Percentiles rank a stretch among this genome's conserved stretches.
Evolutionary conservation across 1,140 invertebrate genomes (phyloP).

Genomic region (Paraescarpia echinospica): DNA sequence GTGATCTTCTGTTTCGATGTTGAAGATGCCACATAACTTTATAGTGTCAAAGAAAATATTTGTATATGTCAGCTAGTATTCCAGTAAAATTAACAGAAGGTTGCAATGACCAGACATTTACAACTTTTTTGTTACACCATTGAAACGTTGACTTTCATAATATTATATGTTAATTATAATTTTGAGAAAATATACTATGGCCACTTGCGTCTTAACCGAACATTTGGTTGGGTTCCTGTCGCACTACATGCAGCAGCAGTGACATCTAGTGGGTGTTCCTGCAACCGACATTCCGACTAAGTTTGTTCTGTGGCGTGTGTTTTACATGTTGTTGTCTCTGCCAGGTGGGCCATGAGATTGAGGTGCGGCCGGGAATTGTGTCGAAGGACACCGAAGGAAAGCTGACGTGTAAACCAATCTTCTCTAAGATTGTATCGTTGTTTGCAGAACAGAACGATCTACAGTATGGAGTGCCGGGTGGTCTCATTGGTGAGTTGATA

Average conservation of each 20-base stretch:
- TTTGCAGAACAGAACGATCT: constrained; percentile 98
- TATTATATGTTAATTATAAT: too few species aligned
- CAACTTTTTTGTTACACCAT: neutral
- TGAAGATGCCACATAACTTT: neutral
- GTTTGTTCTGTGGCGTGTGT: constrained; percentile 12
- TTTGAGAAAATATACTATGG: too few species aligned
- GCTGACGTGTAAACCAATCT: constrained; percentile 93
- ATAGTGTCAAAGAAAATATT: neutral
- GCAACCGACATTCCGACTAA: neutral
- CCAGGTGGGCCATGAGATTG: constrained; percentile 81
- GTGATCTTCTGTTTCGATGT: too few species aligned
- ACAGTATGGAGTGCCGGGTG: constrained; percentile 97
- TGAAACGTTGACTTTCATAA: too few species aligned
- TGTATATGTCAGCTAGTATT: neutral
- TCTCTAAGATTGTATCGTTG: constrained; percentile 95
- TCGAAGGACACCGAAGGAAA: constrained; percentile 95
- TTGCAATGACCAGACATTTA: neutral
- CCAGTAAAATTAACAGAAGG: neutral
- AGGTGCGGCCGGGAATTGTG: constrained; percentile 90
- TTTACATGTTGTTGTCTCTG: constrained; percentile 23
- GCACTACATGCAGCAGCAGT: too few species aligned
- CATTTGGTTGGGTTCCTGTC: too few species aligned
- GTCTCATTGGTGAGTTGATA: constrained; percentile 79
- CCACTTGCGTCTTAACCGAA: too few species aligned
- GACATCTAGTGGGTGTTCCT: neutral